Conservation (phyloP, 2,113 vertebrate genomes). For the Dryoscopus gambensis region DNA sequence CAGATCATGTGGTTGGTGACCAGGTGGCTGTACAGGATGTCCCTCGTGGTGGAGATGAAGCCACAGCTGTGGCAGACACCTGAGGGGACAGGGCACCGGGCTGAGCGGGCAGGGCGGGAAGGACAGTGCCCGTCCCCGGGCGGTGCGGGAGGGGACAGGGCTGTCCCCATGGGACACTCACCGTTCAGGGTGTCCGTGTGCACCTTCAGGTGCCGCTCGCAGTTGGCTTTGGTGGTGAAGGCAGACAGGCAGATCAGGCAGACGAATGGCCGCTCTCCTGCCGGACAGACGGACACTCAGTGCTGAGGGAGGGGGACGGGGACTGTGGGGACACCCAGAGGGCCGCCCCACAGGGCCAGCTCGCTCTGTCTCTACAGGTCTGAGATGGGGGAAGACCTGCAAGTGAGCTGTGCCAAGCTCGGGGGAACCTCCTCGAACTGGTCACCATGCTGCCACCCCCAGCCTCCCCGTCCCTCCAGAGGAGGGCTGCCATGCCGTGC, state of each 20-base stretch:
- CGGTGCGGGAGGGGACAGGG: not conserved
- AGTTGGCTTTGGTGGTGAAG: slow-evolving; percentile 98
- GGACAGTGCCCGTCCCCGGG: not conserved
- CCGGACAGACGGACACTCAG: not conserved
- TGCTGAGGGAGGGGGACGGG: not conserved
- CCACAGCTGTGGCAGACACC: slow-evolving; percentile 93
- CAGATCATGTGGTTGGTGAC: slow-evolving; percentile 97
- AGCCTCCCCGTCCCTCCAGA: not conserved
- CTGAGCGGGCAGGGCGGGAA: not conserved
- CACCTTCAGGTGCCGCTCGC: slow-evolving; percentile 96
- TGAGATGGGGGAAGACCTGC: not conserved
- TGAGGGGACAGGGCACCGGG: not conserved
- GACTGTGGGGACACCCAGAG: accelerated
- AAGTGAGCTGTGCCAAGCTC: not conserved
- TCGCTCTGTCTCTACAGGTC: not conserved
- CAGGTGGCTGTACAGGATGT: slow-evolving; percentile 96
- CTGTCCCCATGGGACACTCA: not conserved
- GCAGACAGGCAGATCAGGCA: slow-evolving; percentile 96
- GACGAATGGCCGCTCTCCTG: slow-evolving; percentile 94
- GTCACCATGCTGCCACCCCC: not conserved
- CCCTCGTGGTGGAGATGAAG: slow-evolving; percentile 92
- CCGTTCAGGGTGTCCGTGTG: slow-evolving; percentile 94
- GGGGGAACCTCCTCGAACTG: not conserved
- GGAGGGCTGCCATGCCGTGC: accelerated
- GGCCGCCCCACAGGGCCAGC: not conserved